phyloP scores from a whole-genome alignment of 2,113 vertebrate genomes.

The Haemorhous mexicanus region DNA sequence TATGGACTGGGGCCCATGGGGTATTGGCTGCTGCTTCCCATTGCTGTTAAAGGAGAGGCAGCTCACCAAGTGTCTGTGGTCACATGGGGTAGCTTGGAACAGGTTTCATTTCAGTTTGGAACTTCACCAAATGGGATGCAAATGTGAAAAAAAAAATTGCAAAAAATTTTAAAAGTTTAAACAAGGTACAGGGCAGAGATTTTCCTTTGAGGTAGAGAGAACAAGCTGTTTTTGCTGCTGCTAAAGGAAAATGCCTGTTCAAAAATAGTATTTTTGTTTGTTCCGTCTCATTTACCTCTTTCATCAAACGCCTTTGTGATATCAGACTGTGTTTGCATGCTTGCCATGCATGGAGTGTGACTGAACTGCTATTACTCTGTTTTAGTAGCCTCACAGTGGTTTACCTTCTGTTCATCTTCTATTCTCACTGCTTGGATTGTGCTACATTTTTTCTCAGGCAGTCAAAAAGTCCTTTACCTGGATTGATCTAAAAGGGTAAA shows the following conservation, averaged over 20 bases:
- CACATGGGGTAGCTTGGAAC: background rate
- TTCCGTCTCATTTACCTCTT: background rate
- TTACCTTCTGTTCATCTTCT: background rate
- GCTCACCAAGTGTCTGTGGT: background rate
- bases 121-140: background rate
- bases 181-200: background rate
- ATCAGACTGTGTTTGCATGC: background rate
- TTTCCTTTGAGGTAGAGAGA: conserved; percentile 3
- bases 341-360: background rate
- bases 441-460: background rate
- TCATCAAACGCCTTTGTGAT: background rate
- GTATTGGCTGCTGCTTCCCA: background rate
- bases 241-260: background rate
- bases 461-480: background rate
- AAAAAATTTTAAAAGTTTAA: background rate
- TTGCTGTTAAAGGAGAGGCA: background rate
- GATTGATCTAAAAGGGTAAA: background rate
- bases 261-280: background rate
- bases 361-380: background rate
- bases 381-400: background rate
- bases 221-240: background rate
- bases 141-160: background rate
- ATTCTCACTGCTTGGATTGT: background rate
- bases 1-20: background rate
- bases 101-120: background rate